phyloP scores from a whole-genome alignment of 2,113 vertebrate genomes.

The Lampris megalopsis region DNA sequence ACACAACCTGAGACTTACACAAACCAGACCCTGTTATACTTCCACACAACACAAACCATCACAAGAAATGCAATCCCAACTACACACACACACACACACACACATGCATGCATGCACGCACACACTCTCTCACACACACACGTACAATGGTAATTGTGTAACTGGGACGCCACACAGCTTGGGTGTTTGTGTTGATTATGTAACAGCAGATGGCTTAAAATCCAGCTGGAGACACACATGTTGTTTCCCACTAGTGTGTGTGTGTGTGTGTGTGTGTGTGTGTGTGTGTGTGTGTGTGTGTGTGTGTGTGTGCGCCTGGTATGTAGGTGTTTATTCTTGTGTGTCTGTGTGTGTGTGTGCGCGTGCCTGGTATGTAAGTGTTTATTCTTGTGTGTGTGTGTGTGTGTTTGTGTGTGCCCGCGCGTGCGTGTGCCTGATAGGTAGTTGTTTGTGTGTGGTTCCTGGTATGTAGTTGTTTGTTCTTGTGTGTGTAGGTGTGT shows the following conservation, averaged over 20 bases:
- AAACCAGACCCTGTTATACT: no score
- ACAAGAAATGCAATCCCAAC: no score
- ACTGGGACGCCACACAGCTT: not conserved
- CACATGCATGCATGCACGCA: conserved; percentile 27
- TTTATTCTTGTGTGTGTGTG: not conserved
- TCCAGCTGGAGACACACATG: conserved; percentile 63
- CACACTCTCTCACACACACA: conserved; percentile 26
- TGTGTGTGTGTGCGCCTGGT: not conserved
- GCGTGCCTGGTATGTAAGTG: not conserved
- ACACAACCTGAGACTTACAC: no score
- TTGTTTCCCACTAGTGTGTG: conserved; percentile 25
- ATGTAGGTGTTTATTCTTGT: no score
- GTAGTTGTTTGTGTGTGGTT: not conserved
- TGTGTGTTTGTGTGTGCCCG: not conserved
- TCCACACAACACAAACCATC: no score
- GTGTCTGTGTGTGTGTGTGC: not conserved
- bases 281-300: conserved; percentile 6
- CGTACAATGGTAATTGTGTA: not conserved
- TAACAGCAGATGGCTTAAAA: conserved; percentile 73
- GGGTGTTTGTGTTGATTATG: conserved; percentile 61
- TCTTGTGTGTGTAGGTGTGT: not conserved
- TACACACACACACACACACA: not conserved
- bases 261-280: conserved; percentile 8
- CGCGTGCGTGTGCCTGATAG: no score
- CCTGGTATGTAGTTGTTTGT: not conserved